Conservation (phyloP, 2,797 vertebrate genomes). For the Poecile montanus region DNA sequence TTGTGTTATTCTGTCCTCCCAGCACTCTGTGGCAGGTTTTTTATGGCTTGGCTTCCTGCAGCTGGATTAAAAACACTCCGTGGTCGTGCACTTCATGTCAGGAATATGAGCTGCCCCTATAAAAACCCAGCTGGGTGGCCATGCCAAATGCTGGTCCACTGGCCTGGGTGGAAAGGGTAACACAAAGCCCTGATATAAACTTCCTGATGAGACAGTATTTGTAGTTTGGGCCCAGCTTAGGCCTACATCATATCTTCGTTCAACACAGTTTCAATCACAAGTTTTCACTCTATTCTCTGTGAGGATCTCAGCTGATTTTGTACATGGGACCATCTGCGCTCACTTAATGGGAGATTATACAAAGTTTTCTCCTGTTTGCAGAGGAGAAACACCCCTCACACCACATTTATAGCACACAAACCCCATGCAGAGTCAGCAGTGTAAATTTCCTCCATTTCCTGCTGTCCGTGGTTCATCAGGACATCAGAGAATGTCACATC, state of each 20-base stretch:
- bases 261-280: neutral
- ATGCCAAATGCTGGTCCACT: neutral
- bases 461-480: accelerated
- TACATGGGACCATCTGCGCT: accelerated
- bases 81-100: neutral
- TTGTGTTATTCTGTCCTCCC: neutral
- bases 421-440: neutral
- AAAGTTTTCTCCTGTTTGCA: neutral
- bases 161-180: neutral
- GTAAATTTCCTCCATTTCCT: neutral
- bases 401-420: neutral
- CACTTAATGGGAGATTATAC: neutral
- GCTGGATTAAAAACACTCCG: neutral
- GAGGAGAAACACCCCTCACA: neutral
- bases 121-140: neutral
- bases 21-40: neutral
- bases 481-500: neutral
- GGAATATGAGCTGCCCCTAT: neutral
- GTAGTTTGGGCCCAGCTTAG: neutral
- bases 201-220: neutral
- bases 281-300: neutral
- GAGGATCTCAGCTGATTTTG: neutral
- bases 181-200: neutral
- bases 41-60: neutral
- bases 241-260: neutral